Evolutionary conservation across 2,797 vertebrate species (phyloP).

Genomic region (Poecile montanus): DNA sequence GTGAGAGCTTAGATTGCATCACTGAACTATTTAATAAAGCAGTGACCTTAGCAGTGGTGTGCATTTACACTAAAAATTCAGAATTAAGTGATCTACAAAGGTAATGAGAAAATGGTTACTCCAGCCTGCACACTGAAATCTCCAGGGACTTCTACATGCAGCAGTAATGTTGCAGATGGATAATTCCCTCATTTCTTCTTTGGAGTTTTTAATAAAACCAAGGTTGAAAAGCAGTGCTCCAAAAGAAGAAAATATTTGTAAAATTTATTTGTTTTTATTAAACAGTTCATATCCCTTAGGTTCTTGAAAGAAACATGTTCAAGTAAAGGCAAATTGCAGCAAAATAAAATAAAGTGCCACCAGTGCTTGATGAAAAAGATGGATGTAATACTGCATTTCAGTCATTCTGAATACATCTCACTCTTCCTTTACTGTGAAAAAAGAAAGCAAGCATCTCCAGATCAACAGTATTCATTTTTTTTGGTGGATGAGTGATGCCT

Average conservation of each 20-base stretch:
- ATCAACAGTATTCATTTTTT: background rate
- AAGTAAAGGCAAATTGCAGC: background rate
- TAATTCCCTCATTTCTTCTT: background rate
- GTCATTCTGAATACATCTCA: background rate
- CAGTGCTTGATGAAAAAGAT: background rate
- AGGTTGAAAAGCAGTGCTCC: slow-evolving; percentile 12
- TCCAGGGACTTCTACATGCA: background rate
- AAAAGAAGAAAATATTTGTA: slow-evolving; percentile 22
- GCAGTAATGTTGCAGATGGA: background rate
- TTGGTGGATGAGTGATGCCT: background rate
- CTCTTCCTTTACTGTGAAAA: background rate
- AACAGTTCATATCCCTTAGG: background rate
- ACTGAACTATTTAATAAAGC: slow-evolving; percentile 6
- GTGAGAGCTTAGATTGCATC: background rate
- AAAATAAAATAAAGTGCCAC: background rate
- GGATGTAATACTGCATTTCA: background rate
- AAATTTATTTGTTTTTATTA: slow-evolving; percentile 25
- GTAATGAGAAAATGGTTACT: slow-evolving; percentile 5
- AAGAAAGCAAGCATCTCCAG: background rate
- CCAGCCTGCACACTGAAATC: background rate
- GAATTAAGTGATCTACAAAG: slow-evolving; percentile 4
- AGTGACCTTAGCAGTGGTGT: background rate
- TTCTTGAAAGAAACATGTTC: background rate
- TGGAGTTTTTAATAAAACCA: slow-evolving; percentile 43
- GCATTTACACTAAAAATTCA: background rate